Conservation (phyloP, 2,888 invertebrate species). For the Dorcus parallelipipedus region DNA sequence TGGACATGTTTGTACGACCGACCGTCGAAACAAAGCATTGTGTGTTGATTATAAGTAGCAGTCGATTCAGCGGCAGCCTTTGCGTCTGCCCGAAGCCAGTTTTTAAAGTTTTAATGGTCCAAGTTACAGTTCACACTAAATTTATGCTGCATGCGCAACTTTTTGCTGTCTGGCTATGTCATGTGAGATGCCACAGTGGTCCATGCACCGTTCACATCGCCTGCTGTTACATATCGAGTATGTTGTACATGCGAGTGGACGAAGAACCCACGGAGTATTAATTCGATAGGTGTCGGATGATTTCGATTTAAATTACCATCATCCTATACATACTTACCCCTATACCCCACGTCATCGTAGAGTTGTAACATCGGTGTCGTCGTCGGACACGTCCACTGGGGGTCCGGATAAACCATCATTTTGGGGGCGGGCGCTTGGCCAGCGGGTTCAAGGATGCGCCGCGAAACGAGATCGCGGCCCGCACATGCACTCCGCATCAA, state of each 20-base stretch:
- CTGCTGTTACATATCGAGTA: slow-evolving; percentile 30
- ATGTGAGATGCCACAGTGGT: slow-evolving; percentile 33
- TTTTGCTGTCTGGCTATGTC: slow-evolving; percentile 47
- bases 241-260: slow-evolving; percentile 2
- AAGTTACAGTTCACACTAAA: slow-evolving; percentile 41
- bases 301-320: slow-evolving; percentile 13
- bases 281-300: background rate
- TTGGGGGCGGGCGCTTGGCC: slow-evolving; percentile 14
- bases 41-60: slow-evolving; percentile 35
- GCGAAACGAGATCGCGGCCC: slow-evolving; percentile 41
- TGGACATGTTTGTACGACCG: slow-evolving; percentile 29
- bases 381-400: slow-evolving; percentile 53
- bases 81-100: slow-evolving; percentile 44
- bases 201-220: slow-evolving; percentile 27
- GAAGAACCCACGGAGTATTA: background rate
- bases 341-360: slow-evolving; percentile 62
- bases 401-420: slow-evolving; percentile 63
- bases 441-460: background rate
- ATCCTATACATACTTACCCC: slow-evolving; percentile 53
- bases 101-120: slow-evolving; percentile 48
- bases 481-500: slow-evolving; percentile 47
- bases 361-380: slow-evolving; percentile 61
- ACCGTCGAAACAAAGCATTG: slow-evolving; percentile 34
- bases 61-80: slow-evolving; percentile 35
- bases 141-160: slow-evolving; percentile 40